Conservation (phyloP, 2,888 invertebrate genomes). For the Xylocampa areola region DNA sequence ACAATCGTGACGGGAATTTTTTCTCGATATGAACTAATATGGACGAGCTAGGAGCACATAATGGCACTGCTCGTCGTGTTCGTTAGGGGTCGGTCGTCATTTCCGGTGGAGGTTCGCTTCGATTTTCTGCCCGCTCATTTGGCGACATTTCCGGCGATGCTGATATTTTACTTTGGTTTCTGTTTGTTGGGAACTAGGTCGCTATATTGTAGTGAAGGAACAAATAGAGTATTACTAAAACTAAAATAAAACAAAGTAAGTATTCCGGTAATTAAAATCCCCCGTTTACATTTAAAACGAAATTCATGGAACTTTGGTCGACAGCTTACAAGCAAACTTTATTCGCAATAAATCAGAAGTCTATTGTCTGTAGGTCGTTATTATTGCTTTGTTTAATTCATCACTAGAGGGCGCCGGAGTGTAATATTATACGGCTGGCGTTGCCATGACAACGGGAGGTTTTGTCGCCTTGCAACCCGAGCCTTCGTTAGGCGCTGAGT, state of each 20-base stretch:
- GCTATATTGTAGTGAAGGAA: conserved; percentile 1
- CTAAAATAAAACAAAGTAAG: background rate
- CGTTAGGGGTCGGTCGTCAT: conserved; percentile 29
- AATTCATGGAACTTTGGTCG: conserved; percentile 29
- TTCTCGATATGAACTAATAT: conserved; percentile 3
- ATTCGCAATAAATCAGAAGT: conserved; percentile 45
- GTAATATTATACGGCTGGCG: conserved; percentile 21
- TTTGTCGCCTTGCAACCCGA: conserved; percentile 37
- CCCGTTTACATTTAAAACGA: conserved; percentile 35
- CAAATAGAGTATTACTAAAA: background rate
- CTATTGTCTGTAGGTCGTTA: conserved; percentile 46
- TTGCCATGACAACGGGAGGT: conserved; percentile 33
- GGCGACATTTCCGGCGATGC: conserved; percentile 36
- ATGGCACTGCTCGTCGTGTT: conserved; percentile 19
- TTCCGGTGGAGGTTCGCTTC: conserved; percentile 38
- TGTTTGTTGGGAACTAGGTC: conserved; percentile 8
- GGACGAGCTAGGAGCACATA: background rate
- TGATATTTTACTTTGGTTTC: conserved; percentile 21
- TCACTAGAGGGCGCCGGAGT: conserved; percentile 18
- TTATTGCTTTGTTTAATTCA: conserved; percentile 48
- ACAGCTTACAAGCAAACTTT: conserved; percentile 40
- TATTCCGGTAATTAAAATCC: conserved; percentile 22
- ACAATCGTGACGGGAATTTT: conserved; percentile 26
- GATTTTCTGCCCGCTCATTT: conserved; percentile 35
- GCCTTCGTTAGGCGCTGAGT: conserved; percentile 6